Evolutionary conservation across 2,888 invertebrate genomes (phyloP), one percentile per base, ranked within the genome.

Genomic region (Linnaemya tessellans): DNA sequence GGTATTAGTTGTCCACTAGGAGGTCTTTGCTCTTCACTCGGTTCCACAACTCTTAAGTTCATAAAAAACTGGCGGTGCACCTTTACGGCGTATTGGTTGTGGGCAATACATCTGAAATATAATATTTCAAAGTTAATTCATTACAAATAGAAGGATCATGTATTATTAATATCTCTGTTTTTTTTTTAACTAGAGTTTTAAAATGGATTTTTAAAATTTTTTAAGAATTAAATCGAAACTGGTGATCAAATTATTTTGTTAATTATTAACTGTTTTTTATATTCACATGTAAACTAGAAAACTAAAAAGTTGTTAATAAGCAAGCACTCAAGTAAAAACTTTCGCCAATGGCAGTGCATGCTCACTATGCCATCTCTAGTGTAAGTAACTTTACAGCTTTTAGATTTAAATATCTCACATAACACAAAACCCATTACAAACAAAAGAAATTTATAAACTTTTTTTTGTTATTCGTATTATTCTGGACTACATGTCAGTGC

Each of bases 81-180:
- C 87, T 92, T 92, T 81, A 91, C 91, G 80, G 93, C 90, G 90
- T 93, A 92, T 86, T 89, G 89, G 90, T 94, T 94, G 89, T 92
- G 92, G 84, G 94, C 94, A 88, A 91, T 89, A 91, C 94, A 94
- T 91, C 94, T 94, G 88, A 43, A 92, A 46, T 92, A 10, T 51
- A 22, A 78, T 38, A 13, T 20, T 22, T 58, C 18, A 35, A 38
- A n/a, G 80, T 56, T 86, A 58, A 58, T 18, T 8, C 4, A 41
- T 41, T 10, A 41, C 11, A 41, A 41, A 41, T 41, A 41, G 38
- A 41, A 41, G 8, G n/a, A n/a, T n/a, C n/a, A n/a, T n/a, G n/a
- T n/a, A n/a, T n/a, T n/a, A n/a, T n/a, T n/a, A n/a, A n/a, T n/a
- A n/a, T n/a, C n/a, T n/a, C n/a, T n/a, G n/a, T n/a, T n/a, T n/a